Percentiles rank a stretch among this genome's conserved stretches.
phyloP scores from a whole-genome alignment of 1,140 invertebrate genomes.

The Portunus trituberculatus region DNA sequence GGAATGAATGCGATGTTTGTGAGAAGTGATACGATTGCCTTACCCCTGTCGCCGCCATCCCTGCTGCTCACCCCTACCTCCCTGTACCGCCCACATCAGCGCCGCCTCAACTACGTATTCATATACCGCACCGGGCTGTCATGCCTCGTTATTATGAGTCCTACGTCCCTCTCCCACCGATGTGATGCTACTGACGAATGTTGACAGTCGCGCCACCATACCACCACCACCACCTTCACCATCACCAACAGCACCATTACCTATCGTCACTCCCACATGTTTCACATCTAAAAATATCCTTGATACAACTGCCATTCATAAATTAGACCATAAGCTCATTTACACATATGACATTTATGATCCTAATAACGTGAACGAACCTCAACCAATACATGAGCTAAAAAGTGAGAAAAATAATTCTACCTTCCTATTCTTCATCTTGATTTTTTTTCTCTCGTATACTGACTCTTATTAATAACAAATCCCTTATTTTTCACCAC shows the following conservation, averaged over 20 bases:
- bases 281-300: not conserved
- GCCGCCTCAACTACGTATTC: not conserved
- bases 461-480: not conserved
- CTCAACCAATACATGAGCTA: not conserved
- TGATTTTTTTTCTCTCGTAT: not conserved
- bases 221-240: not conserved
- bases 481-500: not conserved
- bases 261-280: not conserved
- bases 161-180: not conserved
- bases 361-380: not conserved
- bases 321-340: not conserved
- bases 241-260: not conserved
- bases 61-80: not conserved
- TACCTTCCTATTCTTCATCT: not conserved
- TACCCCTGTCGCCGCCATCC: not conserved
- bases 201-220: not conserved
- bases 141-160: slow-evolving; percentile 3
- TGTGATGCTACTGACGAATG: not conserved
- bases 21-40: not conserved
- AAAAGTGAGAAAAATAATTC: not conserved
- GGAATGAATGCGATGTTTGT: not conserved
- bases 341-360: not conserved
- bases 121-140: not conserved
- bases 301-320: not conserved
- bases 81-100: too few relatives aligned